A percentile compares a stretch with the other conserved stretches of the same genome.
Conservation (phyloP, 2,797 vertebrate species). For the Melanotaenia boesemani region DNA sequence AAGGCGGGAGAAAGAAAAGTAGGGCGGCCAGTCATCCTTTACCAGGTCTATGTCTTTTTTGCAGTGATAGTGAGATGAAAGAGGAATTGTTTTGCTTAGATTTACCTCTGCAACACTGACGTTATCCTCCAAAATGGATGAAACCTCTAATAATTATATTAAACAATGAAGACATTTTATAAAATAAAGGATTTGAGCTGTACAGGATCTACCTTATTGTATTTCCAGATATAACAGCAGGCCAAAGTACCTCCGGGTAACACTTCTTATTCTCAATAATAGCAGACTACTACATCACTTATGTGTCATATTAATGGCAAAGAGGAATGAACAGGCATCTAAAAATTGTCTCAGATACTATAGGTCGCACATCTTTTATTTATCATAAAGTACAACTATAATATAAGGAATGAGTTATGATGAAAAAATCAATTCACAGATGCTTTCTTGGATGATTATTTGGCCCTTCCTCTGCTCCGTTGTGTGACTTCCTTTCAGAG, state of each 20-base stretch:
- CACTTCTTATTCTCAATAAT: slow-evolving; percentile 14
- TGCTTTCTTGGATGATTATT: not conserved
- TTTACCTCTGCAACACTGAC: slow-evolving; percentile 18
- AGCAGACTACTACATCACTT: slow-evolving; percentile 1
- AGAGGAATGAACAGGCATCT: not conserved
- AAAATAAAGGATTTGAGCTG: not conserved
- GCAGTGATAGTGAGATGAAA: slow-evolving; percentile 63
- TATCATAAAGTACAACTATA: not conserved
- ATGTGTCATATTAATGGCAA: not conserved
- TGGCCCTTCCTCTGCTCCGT: not conserved
- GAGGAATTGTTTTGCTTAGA: slow-evolving; percentile 57
- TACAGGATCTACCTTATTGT: slow-evolving; percentile 16
- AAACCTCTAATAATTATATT: slow-evolving; percentile 4
- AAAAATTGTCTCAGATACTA: not conserved
- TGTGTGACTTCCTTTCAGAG: slow-evolving; percentile 10
- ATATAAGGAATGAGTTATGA: not conserved
- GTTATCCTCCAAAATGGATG: slow-evolving; percentile 13
- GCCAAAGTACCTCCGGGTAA: slow-evolving; percentile 25
- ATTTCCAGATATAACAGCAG: slow-evolving; percentile 38
- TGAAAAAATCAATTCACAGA: not conserved
- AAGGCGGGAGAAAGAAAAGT: slow-evolving; percentile 81
- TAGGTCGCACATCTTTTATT: not conserved
- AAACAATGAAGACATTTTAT: not conserved
- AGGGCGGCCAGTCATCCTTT: slow-evolving; percentile 84
- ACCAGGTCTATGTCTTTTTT: slow-evolving; percentile 59